These are phyloP conservation scores for Cephus cinctus DNA, from an alignment of 1,140 invertebrate species.

Conservation along the genomic window DNA sequence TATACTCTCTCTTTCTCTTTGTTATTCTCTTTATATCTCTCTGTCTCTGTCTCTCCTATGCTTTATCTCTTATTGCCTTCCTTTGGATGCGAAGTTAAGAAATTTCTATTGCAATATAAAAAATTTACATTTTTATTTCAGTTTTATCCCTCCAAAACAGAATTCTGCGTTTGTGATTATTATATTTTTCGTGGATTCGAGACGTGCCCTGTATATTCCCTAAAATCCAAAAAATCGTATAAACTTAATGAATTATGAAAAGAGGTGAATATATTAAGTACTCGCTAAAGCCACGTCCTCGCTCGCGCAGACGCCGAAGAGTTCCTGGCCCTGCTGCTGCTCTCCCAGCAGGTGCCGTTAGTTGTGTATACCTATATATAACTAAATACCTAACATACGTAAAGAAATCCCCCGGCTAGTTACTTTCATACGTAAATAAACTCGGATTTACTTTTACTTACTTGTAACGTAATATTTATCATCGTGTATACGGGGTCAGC, in stretches of 20 bases:
- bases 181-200: slow-evolving; percentile 1
- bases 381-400: slow-evolving; percentile 15
- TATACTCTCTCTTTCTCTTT: too few species aligned
- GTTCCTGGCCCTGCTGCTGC: slow-evolving; percentile 40
- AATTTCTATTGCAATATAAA: too few species aligned
- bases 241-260: too few species aligned
- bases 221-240: too few species aligned
- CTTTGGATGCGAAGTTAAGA: too few species aligned
- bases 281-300: slow-evolving; percentile 37
- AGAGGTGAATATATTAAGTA: too few species aligned
- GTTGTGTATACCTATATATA: slow-evolving; percentile 26
- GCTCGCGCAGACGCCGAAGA: slow-evolving; percentile 38
- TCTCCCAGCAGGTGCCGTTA: slow-evolving; percentile 34
- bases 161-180: too few species aligned
- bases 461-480: background rate
- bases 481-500: background rate
- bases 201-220: slow-evolving; percentile 11
- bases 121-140: too few species aligned
- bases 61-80: too few species aligned
- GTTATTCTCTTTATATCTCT: too few species aligned
- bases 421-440: slow-evolving; percentile 6
- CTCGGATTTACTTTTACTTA: background rate
- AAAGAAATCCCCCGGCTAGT: slow-evolving; percentile 20
- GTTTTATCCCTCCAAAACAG: too few species aligned
- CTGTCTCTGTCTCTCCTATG: too few species aligned